These are phyloP conservation scores for Caenorhabditis sp. DNA, from an alignment of 2,888 invertebrate genomes.

Conservation along the genomic window DNA sequence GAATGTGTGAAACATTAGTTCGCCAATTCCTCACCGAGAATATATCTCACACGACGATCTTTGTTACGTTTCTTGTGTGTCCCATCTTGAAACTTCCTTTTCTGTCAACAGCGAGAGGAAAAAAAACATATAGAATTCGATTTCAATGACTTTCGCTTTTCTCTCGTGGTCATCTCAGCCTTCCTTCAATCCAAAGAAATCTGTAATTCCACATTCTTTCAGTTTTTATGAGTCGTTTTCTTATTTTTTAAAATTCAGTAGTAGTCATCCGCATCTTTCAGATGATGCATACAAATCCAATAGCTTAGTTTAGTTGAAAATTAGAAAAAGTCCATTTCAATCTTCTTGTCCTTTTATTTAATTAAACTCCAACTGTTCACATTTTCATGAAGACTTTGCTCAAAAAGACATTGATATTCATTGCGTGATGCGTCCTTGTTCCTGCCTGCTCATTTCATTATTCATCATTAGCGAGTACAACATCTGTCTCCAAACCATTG, in stretches of 20 bases:
- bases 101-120: constrained; percentile 25
- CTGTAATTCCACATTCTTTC: no score
- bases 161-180: background rate
- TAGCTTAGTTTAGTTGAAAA: no score
- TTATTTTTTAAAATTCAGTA: no score
- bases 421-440: constrained; percentile 43
- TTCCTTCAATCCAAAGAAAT: background rate
- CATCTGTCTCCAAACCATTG: constrained; percentile 42
- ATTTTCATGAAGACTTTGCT: background rate
- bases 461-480: constrained; percentile 48
- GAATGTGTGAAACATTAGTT: constrained; percentile 59
- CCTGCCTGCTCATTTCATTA: constrained; percentile 51
- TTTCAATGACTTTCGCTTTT: background rate
- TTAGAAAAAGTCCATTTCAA: no score
- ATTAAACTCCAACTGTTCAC: no score
- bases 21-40: constrained; percentile 31
- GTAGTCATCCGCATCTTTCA: no score
- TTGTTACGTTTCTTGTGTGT: constrained; percentile 27
- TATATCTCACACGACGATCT: constrained; percentile 51
- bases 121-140: constrained; percentile 7
- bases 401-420: constrained; percentile 40
- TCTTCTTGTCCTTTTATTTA: no score
- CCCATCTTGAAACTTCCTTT: constrained; percentile 33
- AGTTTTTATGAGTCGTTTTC: no score
- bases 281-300: no score